Conservation (phyloP, 1,140 invertebrate species). For the Carposina sasakii region DNA sequence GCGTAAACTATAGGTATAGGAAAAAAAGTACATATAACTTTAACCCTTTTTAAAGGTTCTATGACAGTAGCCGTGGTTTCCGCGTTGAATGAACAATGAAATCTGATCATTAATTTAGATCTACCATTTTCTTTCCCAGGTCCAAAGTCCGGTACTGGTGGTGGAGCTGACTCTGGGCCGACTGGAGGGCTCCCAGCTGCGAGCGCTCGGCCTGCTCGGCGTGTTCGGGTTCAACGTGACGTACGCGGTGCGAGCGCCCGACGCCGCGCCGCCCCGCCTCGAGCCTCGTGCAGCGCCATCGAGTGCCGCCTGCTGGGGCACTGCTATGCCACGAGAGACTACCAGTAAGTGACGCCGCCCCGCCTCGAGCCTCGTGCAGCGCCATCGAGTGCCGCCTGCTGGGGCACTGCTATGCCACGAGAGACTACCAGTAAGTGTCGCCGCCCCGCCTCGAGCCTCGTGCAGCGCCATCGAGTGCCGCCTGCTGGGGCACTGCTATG, state of each 20-base stretch:
- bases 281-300: conserved; percentile 81
- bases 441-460: conserved; percentile 71
- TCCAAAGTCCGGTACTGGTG: conserved; percentile 83
- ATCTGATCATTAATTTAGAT: too few relatives aligned
- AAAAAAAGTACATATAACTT: too few relatives aligned
- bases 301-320: conserved; percentile 88
- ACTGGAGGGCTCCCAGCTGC: conserved; percentile 86
- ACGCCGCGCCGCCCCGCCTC: conserved; percentile 60
- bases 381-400: conserved; percentile 85
- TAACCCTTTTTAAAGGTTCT: too few relatives aligned
- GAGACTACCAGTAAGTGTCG: conserved; percentile 80
- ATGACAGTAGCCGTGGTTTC: too few relatives aligned
- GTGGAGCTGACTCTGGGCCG: conserved; percentile 82
- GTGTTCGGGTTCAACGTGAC: conserved; percentile 95
- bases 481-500: conserved; percentile 87
- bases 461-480: conserved; percentile 87
- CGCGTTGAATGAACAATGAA: too few relatives aligned
- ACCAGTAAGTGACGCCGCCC: conserved; percentile 75
- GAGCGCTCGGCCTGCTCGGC: conserved; percentile 85
- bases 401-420: conserved; percentile 84
- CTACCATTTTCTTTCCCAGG: conserved; percentile 75
- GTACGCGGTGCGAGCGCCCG: conserved; percentile 80
- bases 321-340: conserved; percentile 82
- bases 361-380: conserved; percentile 79
- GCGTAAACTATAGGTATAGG: too few relatives aligned